phyloP scores from a whole-genome alignment of 2,113 vertebrate genomes.

The Kryptolebias marmoratus region DNA sequence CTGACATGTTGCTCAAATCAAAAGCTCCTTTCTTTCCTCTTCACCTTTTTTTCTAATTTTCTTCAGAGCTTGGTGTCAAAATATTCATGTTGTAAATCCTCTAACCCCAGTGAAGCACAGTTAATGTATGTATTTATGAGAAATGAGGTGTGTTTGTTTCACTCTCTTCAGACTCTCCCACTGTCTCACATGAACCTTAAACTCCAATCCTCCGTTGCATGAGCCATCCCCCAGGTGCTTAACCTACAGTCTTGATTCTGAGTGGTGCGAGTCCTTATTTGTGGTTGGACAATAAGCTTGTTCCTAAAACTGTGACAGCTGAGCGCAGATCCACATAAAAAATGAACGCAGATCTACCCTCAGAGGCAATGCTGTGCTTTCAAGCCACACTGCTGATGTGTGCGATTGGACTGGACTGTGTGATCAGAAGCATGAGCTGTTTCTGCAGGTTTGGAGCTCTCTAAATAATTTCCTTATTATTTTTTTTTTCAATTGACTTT shows the following conservation, averaged over 20 bases:
- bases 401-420: conserved; percentile 19
- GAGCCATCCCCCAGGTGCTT: no score
- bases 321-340: conserved; percentile 57
- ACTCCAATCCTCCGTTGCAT: conserved; percentile 12
- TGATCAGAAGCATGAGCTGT: conserved; percentile 28
- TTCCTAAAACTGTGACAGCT: conserved; percentile 44
- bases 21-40: no score
- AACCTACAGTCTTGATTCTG: background rate
- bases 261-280: conserved; percentile 42
- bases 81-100: no score
- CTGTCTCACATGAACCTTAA: no score
- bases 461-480: conserved; percentile 79
- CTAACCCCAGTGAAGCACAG: no score
- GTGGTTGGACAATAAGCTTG: conserved; percentile 52
- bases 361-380: conserved; percentile 11
- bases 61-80: no score
- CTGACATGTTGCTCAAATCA: no score
- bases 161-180: no score
- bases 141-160: no score
- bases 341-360: conserved; percentile 19
- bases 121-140: no score
- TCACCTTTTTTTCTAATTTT: no score
- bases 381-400: conserved; percentile 8
- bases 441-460: conserved; percentile 17
- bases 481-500: conserved; percentile 78